A percentile compares a stretch with the other conserved stretches of the same genome.
Conservation (phyloP, 1,140 invertebrate species). For the Sesamia nonagrioides region DNA sequence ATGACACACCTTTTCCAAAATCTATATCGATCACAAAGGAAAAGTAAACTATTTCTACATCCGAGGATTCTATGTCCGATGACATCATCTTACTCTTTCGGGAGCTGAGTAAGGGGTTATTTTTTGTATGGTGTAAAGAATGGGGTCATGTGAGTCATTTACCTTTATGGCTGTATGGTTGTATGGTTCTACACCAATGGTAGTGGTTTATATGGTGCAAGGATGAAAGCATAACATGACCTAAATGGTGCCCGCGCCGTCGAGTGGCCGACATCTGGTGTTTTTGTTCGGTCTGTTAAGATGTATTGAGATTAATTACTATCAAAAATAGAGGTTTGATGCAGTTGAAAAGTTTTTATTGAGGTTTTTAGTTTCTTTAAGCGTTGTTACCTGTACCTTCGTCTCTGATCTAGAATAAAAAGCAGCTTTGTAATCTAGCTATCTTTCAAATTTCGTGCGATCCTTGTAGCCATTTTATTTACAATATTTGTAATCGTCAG, state of each 20-base stretch:
- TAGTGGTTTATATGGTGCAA: not conserved
- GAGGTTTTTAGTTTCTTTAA: not conserved
- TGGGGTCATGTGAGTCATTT: conserved; percentile 42
- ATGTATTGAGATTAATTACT: not conserved
- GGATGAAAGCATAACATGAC: conserved; percentile 27
- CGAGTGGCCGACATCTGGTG: not conserved
- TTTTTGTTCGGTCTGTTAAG: not conserved
- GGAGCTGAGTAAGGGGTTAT: conserved; percentile 6
- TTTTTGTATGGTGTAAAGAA: conserved; percentile 26
- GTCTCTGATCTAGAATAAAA: no score
- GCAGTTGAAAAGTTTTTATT: not conserved
- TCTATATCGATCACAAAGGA: conserved; percentile 26
- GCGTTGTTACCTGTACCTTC: not conserved
- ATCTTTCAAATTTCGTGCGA: no score
- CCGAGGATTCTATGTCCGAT: not conserved
- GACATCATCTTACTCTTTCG: conserved; percentile 39
- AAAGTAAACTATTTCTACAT: conserved; percentile 10
- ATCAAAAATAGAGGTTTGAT: not conserved
- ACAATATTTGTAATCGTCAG: no score
- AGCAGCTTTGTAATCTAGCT: no score
- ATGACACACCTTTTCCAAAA: conserved; percentile 32
- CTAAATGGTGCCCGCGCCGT: conserved; percentile 6
- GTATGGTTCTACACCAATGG: conserved; percentile 24
- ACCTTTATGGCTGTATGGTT: conserved; percentile 17
- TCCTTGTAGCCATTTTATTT: no score